Evolutionary conservation across 2,888 invertebrate genomes (phyloP), one percentile per base, ranked within the genome.

Genomic region (Eristalinus sepulchralis): DNA sequence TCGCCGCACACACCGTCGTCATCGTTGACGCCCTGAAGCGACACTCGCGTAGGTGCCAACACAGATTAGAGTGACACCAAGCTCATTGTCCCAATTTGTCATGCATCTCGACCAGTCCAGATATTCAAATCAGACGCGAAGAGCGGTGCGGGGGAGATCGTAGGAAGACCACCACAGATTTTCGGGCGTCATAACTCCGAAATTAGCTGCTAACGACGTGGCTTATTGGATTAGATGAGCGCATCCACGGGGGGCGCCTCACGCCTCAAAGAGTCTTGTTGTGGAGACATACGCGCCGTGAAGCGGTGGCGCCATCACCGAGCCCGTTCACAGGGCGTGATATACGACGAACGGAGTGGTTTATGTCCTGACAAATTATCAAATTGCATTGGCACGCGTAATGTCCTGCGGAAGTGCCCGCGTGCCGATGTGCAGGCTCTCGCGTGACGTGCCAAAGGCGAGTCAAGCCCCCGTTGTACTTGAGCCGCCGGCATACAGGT

Each of bases 321-420:
- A 47, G 39, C 10, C 36, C 27, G 17, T 10, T 17, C 39, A 33
- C 33, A 22, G 39, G 66, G 31, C n/a, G 60, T 62, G 71, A 70
- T 68, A 68, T 24, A 57, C 13, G 71, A 27, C 17, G 47, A 22
- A 33, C 39, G 53, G 22, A 33, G 62, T 62, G 22, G 24, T 72
- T 62, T 53, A 53, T 33, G 27, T 53, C 22, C 27, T 62, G 22
- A 72, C 72, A 62, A 72, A 72, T 72, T 63, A 72, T 53, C 72
- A 72, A 72, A 63, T 72, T 72, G 72, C 62, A 72, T 62, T 63
- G 53, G 62, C 72, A 72, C 72, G 72, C 72, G 59, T 71, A 60
- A 59, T 70, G 33, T 20, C 20, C 24, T 70, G 39, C 39, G 39
- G 47, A 47, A n/a, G 47, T 47, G 47, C 8, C 8, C 47, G 17